These are phyloP conservation scores for Neopelma chrysocephalum DNA, from an alignment of 2,797 vertebrate genomes.

Conservation along the genomic window DNA sequence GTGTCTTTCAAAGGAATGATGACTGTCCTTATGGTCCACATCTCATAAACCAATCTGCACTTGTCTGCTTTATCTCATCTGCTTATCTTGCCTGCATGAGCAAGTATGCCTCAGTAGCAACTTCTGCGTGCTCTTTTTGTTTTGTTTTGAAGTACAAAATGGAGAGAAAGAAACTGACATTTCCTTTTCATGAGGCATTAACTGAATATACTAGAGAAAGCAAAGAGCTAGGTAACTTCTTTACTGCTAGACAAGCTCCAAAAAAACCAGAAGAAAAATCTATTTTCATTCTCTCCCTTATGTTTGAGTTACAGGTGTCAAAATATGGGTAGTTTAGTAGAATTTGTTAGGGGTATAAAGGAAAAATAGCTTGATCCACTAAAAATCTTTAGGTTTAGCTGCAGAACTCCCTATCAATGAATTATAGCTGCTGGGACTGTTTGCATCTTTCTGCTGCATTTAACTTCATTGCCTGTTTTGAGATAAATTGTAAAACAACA, in stretches of 20 bases:
- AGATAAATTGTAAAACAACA: constrained; percentile 10
- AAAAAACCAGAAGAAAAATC: not conserved
- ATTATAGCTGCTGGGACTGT: not conserved
- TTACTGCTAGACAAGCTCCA: not conserved
- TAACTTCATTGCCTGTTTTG: not conserved
- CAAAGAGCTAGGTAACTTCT: not conserved
- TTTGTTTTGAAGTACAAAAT: not conserved
- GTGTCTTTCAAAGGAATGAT: not conserved
- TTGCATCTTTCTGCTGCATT: constrained; percentile 12
- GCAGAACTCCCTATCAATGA: not conserved
- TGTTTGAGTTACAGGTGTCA: constrained; percentile 6
- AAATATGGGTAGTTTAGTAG: constrained; percentile 2
- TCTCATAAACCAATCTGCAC: not conserved
- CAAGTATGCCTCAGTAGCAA: not conserved
- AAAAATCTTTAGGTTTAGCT: not conserved
- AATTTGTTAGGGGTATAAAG: not conserved
- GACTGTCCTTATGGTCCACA: not conserved
- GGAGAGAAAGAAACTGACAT: not conserved
- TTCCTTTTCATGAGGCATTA: not conserved
- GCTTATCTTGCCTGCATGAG: not conserved
- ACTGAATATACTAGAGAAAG: not conserved
- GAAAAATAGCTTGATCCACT: not conserved
- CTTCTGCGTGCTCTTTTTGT: not conserved
- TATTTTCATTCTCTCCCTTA: not conserved
- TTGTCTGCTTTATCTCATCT: not conserved